Percentiles rank a stretch among this genome's conserved stretches.
Evolutionary conservation across 1,140 invertebrate genomes (phyloP).

Genomic region (Formica selysi): DNA sequence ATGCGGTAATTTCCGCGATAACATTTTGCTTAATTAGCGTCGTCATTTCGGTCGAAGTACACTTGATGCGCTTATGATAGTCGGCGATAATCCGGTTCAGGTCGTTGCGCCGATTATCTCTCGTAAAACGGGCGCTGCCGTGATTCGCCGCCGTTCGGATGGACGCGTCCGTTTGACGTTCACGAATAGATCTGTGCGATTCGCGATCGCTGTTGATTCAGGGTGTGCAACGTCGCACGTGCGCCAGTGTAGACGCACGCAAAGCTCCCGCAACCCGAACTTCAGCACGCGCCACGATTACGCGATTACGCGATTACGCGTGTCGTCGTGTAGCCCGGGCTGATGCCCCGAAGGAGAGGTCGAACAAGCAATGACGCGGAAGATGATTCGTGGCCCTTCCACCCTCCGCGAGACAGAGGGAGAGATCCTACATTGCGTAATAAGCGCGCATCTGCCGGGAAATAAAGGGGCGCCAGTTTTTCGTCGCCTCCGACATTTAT

Average conservation of each 20-base stretch:
- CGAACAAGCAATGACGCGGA: constrained; percentile 74
- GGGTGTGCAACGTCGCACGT: constrained; percentile 68
- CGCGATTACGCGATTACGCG: constrained; percentile 87
- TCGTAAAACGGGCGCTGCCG: constrained; percentile 67
- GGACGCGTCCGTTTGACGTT: constrained; percentile 64
- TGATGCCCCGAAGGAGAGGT: constrained; percentile 63
- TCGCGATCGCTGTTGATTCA: constrained; percentile 84
- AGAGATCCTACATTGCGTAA: constrained; percentile 28
- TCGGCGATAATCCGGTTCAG: constrained; percentile 52
- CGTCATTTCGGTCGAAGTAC: constrained; percentile 43
- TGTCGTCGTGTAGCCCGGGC: constrained; percentile 78
- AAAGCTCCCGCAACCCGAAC: constrained; percentile 85
- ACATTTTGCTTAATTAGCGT: constrained; percentile 45
- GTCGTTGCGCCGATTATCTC: constrained; percentile 71
- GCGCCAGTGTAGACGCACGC: constrained; percentile 78
- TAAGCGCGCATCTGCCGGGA: constrained; percentile 51
- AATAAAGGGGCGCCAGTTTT: constrained; percentile 1
- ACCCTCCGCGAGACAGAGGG: background rate
- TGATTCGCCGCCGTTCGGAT: constrained; percentile 39
- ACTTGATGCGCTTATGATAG: constrained; percentile 62
- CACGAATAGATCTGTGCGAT: constrained; percentile 69
- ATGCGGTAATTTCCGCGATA: background rate
- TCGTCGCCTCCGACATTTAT: background rate
- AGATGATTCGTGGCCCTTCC: constrained; percentile 60
- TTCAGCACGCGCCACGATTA: constrained; percentile 86